Base-by-base conservation (phyloP, 2,888 invertebrate species). In the Odontomyia ornata region DNA sequence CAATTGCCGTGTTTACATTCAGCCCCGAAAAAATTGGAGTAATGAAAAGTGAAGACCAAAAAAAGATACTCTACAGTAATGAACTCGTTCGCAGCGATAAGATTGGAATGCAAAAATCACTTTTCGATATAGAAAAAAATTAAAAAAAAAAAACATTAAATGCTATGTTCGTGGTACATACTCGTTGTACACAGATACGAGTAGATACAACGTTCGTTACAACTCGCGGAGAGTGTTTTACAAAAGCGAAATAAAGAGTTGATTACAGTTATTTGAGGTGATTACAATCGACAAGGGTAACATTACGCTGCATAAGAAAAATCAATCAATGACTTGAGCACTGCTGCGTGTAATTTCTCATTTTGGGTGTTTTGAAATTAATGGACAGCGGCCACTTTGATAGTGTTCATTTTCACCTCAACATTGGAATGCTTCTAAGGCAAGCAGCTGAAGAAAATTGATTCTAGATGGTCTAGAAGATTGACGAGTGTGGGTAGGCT, bases 211-310 rank as follows among this genome's bases (percentile, higher is more conserved):
- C 36, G 9, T 36, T 36, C 36, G 36, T 36, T 36, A 36, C 36
- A 36, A 36, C 36, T 36, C 9, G 36, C 36, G 5, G 15, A 52
- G 15, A 18, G 52, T n/a, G 7, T 52, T 3, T 15, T 3, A 18
- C n/a, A n/a, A n/a, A n/a, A 2, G 57, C 25, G 57, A 60, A 60
- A 60, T 60, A 25, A n/a, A 25, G 25, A 23, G 57, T 60, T 60
- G 25, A 60, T 60, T 60, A 25, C 57, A 60, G 57, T 60, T 25
- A 60, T 25, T 60, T 36, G 4, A 11, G 25, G 23, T 60, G 57
- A 60, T 60, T 60, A 60, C 57, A 60, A 60, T 60, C 57, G 25
- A 60, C 57, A 60, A 60, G 57, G 25, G 57, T 25, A 60, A 60
- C 57, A 60, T 60, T 60, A 60, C 4, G 57, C 21, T 60, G 7